Conservation (phyloP, 2,113 vertebrate species). For the Plotosus lineatus region DNA sequence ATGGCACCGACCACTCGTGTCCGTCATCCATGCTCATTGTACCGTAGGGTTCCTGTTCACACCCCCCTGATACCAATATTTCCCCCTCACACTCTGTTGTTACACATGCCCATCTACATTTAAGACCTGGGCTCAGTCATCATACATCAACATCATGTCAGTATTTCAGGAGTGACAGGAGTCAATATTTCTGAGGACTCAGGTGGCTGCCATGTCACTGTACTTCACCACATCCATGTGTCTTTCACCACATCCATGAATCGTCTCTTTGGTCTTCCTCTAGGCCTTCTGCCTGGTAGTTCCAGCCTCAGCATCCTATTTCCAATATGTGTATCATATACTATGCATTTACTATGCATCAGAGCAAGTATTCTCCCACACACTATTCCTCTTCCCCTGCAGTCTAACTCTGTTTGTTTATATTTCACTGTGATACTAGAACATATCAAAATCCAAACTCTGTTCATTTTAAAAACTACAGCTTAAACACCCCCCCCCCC, state of each 20-base stretch:
- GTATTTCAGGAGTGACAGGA: neutral
- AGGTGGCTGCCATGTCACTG: neutral
- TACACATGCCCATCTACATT: conserved; percentile 24
- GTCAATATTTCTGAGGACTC: neutral
- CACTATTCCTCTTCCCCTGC: neutral
- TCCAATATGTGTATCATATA: no score
- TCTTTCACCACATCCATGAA: no score
- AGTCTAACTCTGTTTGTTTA: neutral
- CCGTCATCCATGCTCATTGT: conserved; percentile 49
- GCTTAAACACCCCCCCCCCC: neutral
- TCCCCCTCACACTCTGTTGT: conserved; percentile 24
- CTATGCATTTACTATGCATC: conserved; percentile 22
- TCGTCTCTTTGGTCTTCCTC: no score
- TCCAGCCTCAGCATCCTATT: no score
- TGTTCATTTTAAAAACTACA: neutral
- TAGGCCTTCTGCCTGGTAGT: no score
- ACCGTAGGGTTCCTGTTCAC: conserved; percentile 33
- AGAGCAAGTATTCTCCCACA: neutral
- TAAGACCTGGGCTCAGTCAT: neutral
- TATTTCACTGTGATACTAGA: neutral
- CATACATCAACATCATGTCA: neutral
- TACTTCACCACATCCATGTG: no score
- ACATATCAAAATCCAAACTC: neutral
- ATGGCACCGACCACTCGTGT: conserved; percentile 63
- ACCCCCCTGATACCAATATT: conserved; percentile 32